Evolutionary conservation across 2,113 vertebrate genomes (phyloP).

Genomic region (Salvelinus sp.): DNA sequence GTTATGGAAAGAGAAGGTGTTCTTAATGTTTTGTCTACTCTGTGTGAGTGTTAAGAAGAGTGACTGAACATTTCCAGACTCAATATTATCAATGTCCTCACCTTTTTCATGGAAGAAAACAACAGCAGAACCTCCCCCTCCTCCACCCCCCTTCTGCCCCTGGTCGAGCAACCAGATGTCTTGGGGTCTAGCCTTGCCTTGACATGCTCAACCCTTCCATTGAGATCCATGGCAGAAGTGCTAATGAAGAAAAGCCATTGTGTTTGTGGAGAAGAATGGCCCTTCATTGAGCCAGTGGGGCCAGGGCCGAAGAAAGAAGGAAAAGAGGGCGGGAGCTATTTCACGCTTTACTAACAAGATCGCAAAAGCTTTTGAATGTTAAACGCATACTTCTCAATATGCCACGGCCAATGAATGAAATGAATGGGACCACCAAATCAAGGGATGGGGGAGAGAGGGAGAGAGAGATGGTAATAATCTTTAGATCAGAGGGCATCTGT

Average conservation of each 20-base stretch:
- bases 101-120: slow-evolving; percentile 33
- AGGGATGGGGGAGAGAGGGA: slow-evolving; percentile 26
- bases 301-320: not conserved
- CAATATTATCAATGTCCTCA: slow-evolving; percentile 6
- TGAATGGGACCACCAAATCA: slow-evolving; percentile 75
- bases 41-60: not conserved
- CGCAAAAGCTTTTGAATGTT: slow-evolving; percentile 73
- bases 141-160: slow-evolving; percentile 23
- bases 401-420: slow-evolving; percentile 32
- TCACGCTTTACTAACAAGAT: slow-evolving; percentile 77
- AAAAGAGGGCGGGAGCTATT: slow-evolving; percentile 63
- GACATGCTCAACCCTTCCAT: slow-evolving; percentile 45
- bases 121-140: slow-evolving; percentile 4
- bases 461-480: not conserved
- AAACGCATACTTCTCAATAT: slow-evolving; percentile 72
- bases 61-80: slow-evolving; percentile 28
- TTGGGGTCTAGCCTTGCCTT: slow-evolving; percentile 65
- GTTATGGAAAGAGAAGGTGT: too few relatives aligned
- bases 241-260: slow-evolving; percentile 69
- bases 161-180: slow-evolving; percentile 73
- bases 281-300: slow-evolving; percentile 44
- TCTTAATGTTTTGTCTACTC: too few relatives aligned
- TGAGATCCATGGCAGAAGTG: slow-evolving; percentile 69
- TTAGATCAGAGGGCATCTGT: slow-evolving; percentile 70
- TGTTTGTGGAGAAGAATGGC: slow-evolving; percentile 64